A percentile compares a stretch with the other conserved stretches of the same genome.
Conservation (phyloP, 2,888 invertebrate species). For the Zygaena filipendulae region DNA sequence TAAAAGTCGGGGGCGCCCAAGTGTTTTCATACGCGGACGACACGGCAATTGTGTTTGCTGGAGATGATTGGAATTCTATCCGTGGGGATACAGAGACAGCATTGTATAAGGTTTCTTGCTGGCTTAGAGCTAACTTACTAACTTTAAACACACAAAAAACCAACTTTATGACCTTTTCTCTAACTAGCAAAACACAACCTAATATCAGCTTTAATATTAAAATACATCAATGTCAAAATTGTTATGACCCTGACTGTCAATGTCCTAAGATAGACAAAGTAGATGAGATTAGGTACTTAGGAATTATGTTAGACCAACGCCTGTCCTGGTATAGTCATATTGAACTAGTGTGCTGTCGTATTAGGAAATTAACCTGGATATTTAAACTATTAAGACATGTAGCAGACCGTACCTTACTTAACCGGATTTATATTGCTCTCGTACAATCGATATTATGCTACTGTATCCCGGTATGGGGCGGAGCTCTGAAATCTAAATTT, state of each 20-base stretch:
- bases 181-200: constrained; percentile 3
- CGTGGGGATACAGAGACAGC: constrained; percentile 1
- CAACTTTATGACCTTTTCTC: constrained; percentile 6
- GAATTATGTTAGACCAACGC: constrained; percentile 5
- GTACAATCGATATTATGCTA: constrained; percentile 8
- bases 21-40: constrained; percentile 6
- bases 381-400: constrained; percentile 11
- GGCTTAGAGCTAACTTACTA: constrained; percentile 3
- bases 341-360: constrained; percentile 1
- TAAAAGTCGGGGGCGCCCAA: not conserved
- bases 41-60: constrained; percentile 5
- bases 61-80: not conserved
- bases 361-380: constrained; percentile 10
- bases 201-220: constrained; percentile 7
- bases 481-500: constrained; percentile 4
- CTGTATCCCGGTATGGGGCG: constrained; percentile 12
- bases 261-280: constrained; percentile 5
- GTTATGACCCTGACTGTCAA: not conserved
- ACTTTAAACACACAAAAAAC: constrained; percentile 8
- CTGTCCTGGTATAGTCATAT: constrained; percentile 5
- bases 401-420: constrained; percentile 1
- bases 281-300: constrained; percentile 2
- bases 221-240: constrained; percentile 1
- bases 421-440: constrained; percentile 6
- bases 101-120: not conserved